Percentiles rank a stretch among this genome's conserved stretches.
Conservation (phyloP, 2,888 invertebrate genomes). For the Leptinotarsa juncta region DNA sequence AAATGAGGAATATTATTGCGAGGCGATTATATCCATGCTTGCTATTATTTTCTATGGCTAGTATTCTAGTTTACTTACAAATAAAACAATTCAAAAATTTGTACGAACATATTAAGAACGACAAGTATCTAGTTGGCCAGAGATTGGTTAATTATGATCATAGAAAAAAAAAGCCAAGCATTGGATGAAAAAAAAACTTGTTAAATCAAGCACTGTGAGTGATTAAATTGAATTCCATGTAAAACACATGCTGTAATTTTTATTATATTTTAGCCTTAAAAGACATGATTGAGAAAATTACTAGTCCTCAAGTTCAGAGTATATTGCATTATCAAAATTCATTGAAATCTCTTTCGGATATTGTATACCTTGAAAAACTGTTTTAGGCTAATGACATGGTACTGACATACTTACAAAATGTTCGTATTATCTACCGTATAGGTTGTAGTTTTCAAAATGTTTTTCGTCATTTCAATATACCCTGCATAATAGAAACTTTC, state of each 20-base stretch:
- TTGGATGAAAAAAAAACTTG: not conserved
- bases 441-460: too few relatives aligned
- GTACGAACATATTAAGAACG: conserved; percentile 98
- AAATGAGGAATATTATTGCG: conserved; percentile 80
- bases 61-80: conserved; percentile 83
- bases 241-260: not conserved
- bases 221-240: conserved; percentile 11
- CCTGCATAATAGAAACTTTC: too few relatives aligned
- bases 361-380: not conserved
- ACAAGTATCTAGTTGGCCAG: conserved; percentile 97
- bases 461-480: too few relatives aligned
- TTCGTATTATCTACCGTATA: too few relatives aligned
- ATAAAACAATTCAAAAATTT: conserved; percentile 92
- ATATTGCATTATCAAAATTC: not conserved
- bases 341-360: not conserved
- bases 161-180: conserved; percentile 64
- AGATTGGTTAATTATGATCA: conserved; percentile 97
- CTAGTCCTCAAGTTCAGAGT: not conserved
- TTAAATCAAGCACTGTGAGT: not conserved
- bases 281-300: not conserved
- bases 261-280: not conserved
- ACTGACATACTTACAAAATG: not conserved
- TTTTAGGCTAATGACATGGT: not conserved
- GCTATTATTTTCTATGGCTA: conserved; percentile 76
- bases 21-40: conserved; percentile 92